These are phyloP conservation scores for Erynnis tages DNA, from an alignment of 2,888 invertebrate species.

Conservation along the genomic window DNA sequence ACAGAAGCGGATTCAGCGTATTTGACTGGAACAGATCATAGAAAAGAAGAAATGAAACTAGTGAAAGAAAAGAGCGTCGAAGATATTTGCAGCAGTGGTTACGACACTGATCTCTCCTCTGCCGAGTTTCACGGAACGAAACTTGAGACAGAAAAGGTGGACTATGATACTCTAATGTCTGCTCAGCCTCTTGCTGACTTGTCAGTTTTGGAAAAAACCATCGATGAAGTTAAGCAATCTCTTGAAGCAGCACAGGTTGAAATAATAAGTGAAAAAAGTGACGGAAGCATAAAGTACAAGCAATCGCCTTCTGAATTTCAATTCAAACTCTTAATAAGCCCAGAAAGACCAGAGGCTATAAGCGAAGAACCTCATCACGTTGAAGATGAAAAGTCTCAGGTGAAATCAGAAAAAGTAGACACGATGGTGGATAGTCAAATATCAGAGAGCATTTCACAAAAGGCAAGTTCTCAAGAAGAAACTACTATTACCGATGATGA, in stretches of 20 bases:
- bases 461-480: slow-evolving; percentile 68
- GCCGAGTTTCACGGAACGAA: slow-evolving; percentile 81
- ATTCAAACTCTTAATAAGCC: slow-evolving; percentile 82
- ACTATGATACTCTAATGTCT: slow-evolving; percentile 75
- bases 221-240: slow-evolving; percentile 87
- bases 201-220: slow-evolving; percentile 84
- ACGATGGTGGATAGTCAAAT: slow-evolving; percentile 57
- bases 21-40: slow-evolving; percentile 70
- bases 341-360: slow-evolving; percentile 80
- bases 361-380: slow-evolving; percentile 80
- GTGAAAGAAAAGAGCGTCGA: slow-evolving; percentile 80
- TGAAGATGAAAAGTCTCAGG: slow-evolving; percentile 56
- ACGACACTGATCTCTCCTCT: slow-evolving; percentile 84
- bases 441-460: slow-evolving; percentile 66
- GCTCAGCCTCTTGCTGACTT: slow-evolving; percentile 76
- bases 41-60: slow-evolving; percentile 69
- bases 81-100: slow-evolving; percentile 86
- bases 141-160: slow-evolving; percentile 76
- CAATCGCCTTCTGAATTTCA: slow-evolving; percentile 89
- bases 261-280: slow-evolving; percentile 83
- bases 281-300: slow-evolving; percentile 85
- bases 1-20: slow-evolving; percentile 78
- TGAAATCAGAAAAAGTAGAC: slow-evolving; percentile 48
- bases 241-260: slow-evolving; percentile 86
- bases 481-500: slow-evolving; percentile 80